Evolutionary conservation across 1,140 invertebrate species (phyloP).

Genomic region (Sarcophaga bullata): DNA sequence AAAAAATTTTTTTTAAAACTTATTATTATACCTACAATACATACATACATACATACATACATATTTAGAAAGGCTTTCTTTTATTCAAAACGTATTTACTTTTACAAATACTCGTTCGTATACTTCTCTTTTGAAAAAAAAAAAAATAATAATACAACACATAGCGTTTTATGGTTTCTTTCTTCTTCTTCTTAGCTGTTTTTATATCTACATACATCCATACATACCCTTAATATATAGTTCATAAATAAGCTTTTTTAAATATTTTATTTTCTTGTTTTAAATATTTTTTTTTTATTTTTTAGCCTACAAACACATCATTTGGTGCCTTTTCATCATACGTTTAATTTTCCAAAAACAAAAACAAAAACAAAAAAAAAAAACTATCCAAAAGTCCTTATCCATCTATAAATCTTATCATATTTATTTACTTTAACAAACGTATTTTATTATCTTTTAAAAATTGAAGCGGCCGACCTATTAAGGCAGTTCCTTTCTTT

Average conservation of each 20-base stretch:
- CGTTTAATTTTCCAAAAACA: conserved; percentile 50
- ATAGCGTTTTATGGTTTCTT: background rate
- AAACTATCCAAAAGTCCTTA: too few species aligned
- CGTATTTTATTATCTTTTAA: too few species aligned
- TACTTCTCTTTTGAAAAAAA: conserved; percentile 9
- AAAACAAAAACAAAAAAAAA: background rate
- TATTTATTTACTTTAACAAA: too few species aligned
- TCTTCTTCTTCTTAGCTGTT: conserved; percentile 17
- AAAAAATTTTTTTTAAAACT: background rate
- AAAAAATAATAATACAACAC: background rate
- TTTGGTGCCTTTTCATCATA: conserved; percentile 63
- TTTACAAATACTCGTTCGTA: background rate
- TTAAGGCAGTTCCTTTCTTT: too few species aligned
- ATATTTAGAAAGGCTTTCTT: conserved; percentile 19
- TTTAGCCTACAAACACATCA: conserved; percentile 63
- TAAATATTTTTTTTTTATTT: conserved; percentile 48
- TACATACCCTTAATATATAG: background rate
- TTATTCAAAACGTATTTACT: conserved; percentile 25
- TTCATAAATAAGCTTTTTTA: conserved; percentile 13
- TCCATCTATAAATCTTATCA: too few species aligned
- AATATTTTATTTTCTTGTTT: conserved; percentile 45
- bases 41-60: background rate
- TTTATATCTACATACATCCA: background rate
- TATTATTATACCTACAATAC: too few species aligned
- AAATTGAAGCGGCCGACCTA: too few species aligned